Evolutionary conservation across 2,113 vertebrate genomes (phyloP), one percentile per base, ranked within the genome.

Genomic region (Phaetusa simplex): DNA sequence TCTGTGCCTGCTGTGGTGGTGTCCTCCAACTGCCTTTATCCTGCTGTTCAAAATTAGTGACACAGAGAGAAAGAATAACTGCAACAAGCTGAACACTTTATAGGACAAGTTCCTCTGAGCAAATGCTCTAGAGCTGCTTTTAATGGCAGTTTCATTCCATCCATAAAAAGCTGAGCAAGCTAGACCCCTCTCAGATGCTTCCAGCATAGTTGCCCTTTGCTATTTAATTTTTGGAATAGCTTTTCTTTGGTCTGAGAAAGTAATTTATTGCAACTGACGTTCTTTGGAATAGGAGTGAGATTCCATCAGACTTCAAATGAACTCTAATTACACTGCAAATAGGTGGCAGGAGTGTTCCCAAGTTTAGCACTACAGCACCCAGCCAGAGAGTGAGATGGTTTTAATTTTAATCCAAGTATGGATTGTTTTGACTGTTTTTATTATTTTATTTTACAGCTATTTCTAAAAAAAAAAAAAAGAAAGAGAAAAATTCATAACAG

Each of bases 1-100:
- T 87, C 70, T 84, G 62, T 87, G 88, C 77, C 83, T 94, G 91
- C 88, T 94, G 73, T 69, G 73, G 66, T 82, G 42, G 29, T 89
- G 71, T 93, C 83, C 91, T 93, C 91, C 77, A 89, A 73, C 24
- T 87, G 83, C 77, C 40, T 96, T 95, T 55, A 72, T 49, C 81
- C 83, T 93, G 77, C 91, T 95, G 86, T 58, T 97, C 66, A 82
- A 86, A 96, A 95, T 94, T 87, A 95, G 77, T 56, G 81, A 27
- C 94, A 93, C 34, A 66, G 86, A 64, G 65, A 94, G 73, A 87
- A 95, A 92, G 84, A 94, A 93, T 87, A 95, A 93, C 86, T 95
- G 78, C 88, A 97, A 89, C 56, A 85, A 87, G 62, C 45, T 38
- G 56, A 93, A 87, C 49, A 62, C 1, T 10, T 95, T 82, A 49